Evolutionary conservation across 2,797 vertebrate genomes (phyloP), one percentile per base, ranked within the genome.

Genomic region (Rhinoraja longicauda): DNA sequence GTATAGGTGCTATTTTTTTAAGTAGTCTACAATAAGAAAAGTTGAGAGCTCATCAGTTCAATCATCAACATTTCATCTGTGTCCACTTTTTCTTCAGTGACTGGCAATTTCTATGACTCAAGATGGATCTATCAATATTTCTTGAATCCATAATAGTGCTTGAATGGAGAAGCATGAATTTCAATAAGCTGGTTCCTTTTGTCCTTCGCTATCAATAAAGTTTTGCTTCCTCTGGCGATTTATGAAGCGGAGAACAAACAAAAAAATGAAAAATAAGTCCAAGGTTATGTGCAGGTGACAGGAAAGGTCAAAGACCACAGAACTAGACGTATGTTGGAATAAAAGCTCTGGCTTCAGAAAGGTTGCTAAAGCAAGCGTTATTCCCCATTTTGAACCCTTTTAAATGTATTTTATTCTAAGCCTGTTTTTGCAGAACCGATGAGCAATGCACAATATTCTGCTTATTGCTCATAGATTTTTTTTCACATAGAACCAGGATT

Each of bases 61-160:
- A 67, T 21, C n/a, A 67, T 15, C 57, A 86, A 8, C 4, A 32
- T 86, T 88, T n/a, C 12, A 62, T 88, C 84, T 64, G 84, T 36
- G n/a, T 36, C 62, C 2, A 36, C 36, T 88, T 36, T 67, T n/a
- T 24, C 57, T 29, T 88, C 59, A 36, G 7, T 36, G 84, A 67
- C n/a, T 86, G 57, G 29, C 81, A 29, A n/a, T 86, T 62, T 86
- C 57, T 62, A 29, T 86, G 26, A 32, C 82, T 64, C 26, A 3
- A 64, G 6, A 64, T 64, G 29, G 4, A 64, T 45, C 17, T 88
- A 88, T 88, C 59, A 67, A 88, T 64, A 86, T 9, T 77, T 88
- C 70, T 88, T n/a, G 7, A 88, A 88, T 64, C 59, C n/a, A 36
- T n/a, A 88, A n/a, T 88, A n/a, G 29, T 88, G 59, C n/a, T 88